A percentile compares a stretch with the other conserved stretches of the same genome.
phyloP scores from a whole-genome alignment of 2,113 vertebrate genomes.

The Peucedramus taeniatus region DNA sequence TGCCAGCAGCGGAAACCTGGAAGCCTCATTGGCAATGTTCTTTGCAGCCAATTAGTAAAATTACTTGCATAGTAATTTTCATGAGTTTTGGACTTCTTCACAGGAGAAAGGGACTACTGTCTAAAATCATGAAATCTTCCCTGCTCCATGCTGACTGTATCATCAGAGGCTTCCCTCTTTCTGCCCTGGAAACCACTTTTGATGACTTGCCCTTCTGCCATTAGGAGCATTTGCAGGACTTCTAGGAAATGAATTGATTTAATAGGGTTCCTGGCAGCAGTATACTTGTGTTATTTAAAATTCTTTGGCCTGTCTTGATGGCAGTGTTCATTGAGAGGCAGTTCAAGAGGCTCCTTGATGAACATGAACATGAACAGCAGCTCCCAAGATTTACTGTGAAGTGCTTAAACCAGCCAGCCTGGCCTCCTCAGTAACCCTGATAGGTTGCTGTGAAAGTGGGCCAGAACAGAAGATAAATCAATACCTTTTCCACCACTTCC shows the following conservation, averaged over 20 bases:
- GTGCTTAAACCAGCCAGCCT: neutral
- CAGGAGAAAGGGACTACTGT: neutral
- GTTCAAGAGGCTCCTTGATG: neutral
- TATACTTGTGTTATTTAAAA: neutral
- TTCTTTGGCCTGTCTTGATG: neutral
- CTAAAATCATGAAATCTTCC: neutral
- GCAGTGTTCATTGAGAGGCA: neutral
- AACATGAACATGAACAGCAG: neutral
- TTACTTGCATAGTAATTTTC: neutral
- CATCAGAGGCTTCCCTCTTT: neutral
- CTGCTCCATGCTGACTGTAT: neutral
- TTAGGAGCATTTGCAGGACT: neutral
- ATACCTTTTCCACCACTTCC: constrained; percentile 80
- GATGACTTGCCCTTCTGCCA: neutral
- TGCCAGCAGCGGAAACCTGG: neutral
- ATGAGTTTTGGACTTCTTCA: neutral
- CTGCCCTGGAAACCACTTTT: neutral
- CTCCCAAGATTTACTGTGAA: neutral
- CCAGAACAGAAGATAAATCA: neutral
- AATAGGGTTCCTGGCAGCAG: neutral
- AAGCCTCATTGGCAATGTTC: neutral
- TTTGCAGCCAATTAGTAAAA: neutral
- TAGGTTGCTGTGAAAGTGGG: neutral
- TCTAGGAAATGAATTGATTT: neutral
- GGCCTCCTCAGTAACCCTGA: neutral